Evolutionary conservation across 2,113 vertebrate genomes (phyloP).

Genomic region (Delphinus delphis): DNA sequence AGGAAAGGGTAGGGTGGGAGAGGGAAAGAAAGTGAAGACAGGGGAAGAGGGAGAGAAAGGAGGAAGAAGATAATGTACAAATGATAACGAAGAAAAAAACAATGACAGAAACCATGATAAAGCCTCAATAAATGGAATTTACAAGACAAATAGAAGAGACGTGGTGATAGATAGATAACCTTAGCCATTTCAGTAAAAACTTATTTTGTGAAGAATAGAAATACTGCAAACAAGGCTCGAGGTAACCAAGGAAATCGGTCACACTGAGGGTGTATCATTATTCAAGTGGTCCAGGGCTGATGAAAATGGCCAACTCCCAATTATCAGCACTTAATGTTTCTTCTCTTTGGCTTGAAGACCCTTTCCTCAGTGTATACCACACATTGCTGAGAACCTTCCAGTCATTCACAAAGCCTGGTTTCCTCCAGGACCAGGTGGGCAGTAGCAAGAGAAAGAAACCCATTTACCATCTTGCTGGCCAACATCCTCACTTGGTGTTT

Average conservation of each 20-base stretch:
- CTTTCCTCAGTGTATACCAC: no score
- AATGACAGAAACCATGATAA: neutral
- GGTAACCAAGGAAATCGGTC: neutral
- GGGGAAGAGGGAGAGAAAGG: neutral
- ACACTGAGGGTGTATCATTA: fast-evolving
- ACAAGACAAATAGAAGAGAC: neutral
- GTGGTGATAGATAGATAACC: neutral
- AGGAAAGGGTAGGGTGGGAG: fast-evolving
- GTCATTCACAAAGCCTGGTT: no score
- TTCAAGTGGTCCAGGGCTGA: fast-evolving
- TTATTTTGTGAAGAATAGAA: neutral
- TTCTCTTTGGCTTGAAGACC: no score
- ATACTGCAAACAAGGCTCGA: neutral
- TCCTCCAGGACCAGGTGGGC: no score
- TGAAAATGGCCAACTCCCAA: neutral
- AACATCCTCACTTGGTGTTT: no score
- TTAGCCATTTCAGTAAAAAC: neutral
- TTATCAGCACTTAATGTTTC: no score
- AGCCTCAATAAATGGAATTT: neutral
- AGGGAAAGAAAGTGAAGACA: no score
- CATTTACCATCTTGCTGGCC: no score
- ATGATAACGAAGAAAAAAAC: neutral
- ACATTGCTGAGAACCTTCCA: no score
- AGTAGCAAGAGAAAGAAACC: no score
- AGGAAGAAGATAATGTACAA: neutral